Base-by-base conservation (phyloP, 2,113 vertebrate species). In the Perca flavescens region DNA sequence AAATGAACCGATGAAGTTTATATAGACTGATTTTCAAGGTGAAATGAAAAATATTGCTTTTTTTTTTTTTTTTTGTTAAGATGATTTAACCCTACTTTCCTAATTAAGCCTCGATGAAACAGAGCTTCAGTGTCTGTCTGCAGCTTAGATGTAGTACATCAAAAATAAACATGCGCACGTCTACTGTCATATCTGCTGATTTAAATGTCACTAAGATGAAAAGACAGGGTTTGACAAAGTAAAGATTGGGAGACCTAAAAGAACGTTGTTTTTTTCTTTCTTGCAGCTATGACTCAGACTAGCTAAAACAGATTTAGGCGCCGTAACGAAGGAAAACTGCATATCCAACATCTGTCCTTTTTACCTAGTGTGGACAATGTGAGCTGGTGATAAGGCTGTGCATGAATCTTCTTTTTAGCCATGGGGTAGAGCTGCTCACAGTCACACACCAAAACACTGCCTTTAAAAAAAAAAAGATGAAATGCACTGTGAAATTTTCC, bases 361-460 rank as follows among this genome's bases (percentile, higher is more conserved):
- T 74, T 46, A 56, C n/a, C 40, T 46, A 64, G 43, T 68, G 74
- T 79, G 77, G 58, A 83, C 82, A 88, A 69, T 83, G 85, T 79
- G 70, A 80, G 85, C 65, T 34, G 80, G 61, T 86, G 88, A 90
- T 92, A 89, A 89, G 85, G 70, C 74, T 71, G 19, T 64, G 65
- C 68, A 82, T 81, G 52, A 62, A 88, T 86, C 80, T 74, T 53
- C 47, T 72, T 58, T 70, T 57, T 28, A 67, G 78, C 56, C 57
- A 49, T 77, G 54, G 47, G 64, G 69, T 74, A 70, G 34, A 77
- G 31, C 46, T 28, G 67, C 66, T 82, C 56, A 47, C 60, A 71
- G 53, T 72, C 8, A 22, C 58, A 62, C 40, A 72, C 53, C 62
- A 82, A 83, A 73, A 75, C 66, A 34, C 46, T 25, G 60, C 64